Conservation (phyloP, 23 tunicate genomes). For the Corella eumyota region DNA sequence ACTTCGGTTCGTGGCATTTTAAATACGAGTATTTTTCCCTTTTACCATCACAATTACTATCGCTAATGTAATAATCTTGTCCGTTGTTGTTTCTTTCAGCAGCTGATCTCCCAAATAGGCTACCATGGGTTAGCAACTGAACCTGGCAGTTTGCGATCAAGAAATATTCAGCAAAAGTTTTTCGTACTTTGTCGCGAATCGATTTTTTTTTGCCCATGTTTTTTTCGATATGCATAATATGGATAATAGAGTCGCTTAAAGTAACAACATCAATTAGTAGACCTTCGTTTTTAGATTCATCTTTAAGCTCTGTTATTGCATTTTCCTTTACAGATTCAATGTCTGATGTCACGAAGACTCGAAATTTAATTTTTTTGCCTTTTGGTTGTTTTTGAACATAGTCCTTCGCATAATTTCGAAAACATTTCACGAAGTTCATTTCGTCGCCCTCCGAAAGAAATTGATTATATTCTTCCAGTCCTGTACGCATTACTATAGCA, state of each 20-base stretch:
- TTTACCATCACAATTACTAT: conserved; percentile 74
- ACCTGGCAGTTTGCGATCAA: conserved; percentile 61
- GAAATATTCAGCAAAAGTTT: conserved; percentile 84
- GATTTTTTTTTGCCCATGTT: conserved; percentile 15
- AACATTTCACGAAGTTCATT: conserved; percentile 58
- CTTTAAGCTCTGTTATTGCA: conserved; percentile 26
- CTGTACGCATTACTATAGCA: conserved; percentile 85
- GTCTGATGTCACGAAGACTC: conserved; percentile 87
- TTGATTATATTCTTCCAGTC: conserved; percentile 77
- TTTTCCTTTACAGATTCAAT: conserved; percentile 25
- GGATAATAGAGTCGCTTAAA: conserved; percentile 69
- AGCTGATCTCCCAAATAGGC: conserved; percentile 80
- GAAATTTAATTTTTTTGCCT: conserved; percentile 9
- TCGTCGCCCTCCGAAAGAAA: conserved; percentile 80
- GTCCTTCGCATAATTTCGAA: conserved; percentile 30
- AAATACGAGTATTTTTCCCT: conserved; percentile 85
- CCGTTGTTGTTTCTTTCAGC: conserved; percentile 40
- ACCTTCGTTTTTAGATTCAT: conserved; percentile 5
- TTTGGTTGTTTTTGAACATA: not conserved
- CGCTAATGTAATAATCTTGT: conserved; percentile 55
- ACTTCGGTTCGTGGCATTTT: conserved; percentile 82
- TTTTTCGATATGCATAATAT: conserved; percentile 63
- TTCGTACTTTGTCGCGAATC: conserved; percentile 16
- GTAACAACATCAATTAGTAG: conserved; percentile 43
- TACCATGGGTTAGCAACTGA: conserved; percentile 79